Conservation (phyloP, 2,113 vertebrate species). For the Hemichromis elongatus region DNA sequence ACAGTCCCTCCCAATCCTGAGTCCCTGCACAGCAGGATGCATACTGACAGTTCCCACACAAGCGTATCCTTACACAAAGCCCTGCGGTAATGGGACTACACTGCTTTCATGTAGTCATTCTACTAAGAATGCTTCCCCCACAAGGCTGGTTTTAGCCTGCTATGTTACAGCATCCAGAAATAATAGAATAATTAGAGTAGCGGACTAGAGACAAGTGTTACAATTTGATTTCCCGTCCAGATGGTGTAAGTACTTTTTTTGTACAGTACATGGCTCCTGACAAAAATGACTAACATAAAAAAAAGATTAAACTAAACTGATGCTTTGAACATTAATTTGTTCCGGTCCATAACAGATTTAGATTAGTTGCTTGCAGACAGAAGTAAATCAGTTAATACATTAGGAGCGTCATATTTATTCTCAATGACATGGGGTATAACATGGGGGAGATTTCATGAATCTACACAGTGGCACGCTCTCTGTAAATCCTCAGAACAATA, state of each 20-base stretch:
- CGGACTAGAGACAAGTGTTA: neutral
- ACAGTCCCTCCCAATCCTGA: neutral
- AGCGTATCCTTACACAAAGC: neutral
- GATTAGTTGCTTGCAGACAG: neutral
- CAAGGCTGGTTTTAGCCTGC: neutral
- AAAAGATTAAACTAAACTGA: neutral
- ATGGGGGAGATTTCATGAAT: neutral
- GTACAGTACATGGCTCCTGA: neutral
- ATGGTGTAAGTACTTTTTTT: neutral
- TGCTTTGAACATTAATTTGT: neutral
- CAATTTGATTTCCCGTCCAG: neutral
- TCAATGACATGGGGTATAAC: neutral
- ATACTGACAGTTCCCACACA: neutral
- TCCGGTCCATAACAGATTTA: neutral
- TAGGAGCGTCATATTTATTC: neutral
- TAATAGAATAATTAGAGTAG: neutral
- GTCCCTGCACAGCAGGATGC: neutral
- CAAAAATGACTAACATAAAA: neutral
- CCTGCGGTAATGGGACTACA: neutral
- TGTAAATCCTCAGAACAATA: neutral
- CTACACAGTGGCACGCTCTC: neutral
- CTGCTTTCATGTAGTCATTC: neutral
- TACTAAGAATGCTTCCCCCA: neutral
- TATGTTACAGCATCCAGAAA: neutral
- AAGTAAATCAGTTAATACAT: neutral